Base-by-base conservation (phyloP, 2,888 invertebrate species). In the Bombyx huttoni region DNA sequence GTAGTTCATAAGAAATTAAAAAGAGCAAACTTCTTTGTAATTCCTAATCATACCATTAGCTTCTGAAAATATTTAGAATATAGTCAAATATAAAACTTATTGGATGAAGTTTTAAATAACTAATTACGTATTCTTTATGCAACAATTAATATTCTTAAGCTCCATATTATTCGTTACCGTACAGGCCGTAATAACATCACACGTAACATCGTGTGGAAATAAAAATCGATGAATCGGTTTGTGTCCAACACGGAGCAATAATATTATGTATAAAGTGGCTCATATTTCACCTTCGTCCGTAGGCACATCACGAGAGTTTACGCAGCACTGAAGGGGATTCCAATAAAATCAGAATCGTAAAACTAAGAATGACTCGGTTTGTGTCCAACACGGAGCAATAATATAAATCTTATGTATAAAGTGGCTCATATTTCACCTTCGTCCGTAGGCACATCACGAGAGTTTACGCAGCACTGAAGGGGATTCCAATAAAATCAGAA, bases 261-360 rank as follows among this genome's bases (percentile, higher is more conserved):
- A 85, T 84, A 85, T 85, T 65, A 40, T 12, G 65, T 53, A 56
- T 65, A 75, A 79, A 85, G 81, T 80, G 78, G 81, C 65, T 78
- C 84, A 77, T 88, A 87, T 84, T 81, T 85, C 78, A 85, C 79
- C 75, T 83, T 79, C 81, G 73, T 63, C 70, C 70, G 73, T 81
- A 78, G 74, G 71, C 77, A 70, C 68, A 72, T 67, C 69, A 70
- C 68, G 70, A 60, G 65, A 68, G 66, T 68, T 70, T 70, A 73
- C 70, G 61, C 64, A 64, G 65, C 59, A 65, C 67, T 72, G 71
- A 71, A 69, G 75, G 68, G 70, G 74, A 78, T 87, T 81, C 81
- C 84, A 87, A 87, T 87, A 88, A 87, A 87, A 84, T 85, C 86
- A 82, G 82, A 82, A 81, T 86, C 87, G 82, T 88, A 87, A 87